These are phyloP conservation scores for Agelas oroides DNA, from an alignment of 37 sponge, comb jelly and placozoan genomes.

Conservation along the genomic window DNA sequence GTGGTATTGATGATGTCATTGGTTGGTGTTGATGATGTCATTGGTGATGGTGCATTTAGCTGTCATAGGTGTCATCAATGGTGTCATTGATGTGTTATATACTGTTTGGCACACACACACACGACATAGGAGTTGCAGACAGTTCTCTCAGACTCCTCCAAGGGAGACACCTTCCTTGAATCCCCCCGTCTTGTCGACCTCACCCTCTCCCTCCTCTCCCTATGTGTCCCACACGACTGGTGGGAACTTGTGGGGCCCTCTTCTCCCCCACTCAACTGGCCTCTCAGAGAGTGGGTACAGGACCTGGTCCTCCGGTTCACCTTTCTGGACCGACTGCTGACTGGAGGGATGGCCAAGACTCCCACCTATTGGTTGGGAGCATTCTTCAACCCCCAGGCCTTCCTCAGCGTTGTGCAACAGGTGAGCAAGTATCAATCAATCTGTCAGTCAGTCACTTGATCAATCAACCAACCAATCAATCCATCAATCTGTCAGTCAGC, in stretches of 20 bases:
- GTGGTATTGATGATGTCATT: no score
- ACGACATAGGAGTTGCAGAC: constrained; percentile 42
- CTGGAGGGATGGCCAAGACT: constrained; percentile 58
- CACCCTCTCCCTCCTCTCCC: constrained; percentile 49
- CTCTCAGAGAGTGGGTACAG: constrained; percentile 65
- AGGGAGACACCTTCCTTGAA: constrained; percentile 33
- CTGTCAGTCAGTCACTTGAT: not conserved
- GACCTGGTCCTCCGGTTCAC: constrained; percentile 52
- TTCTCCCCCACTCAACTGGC: constrained; percentile 56
- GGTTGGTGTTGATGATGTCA: no score
- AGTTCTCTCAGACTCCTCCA: not conserved
- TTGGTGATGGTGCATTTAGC: no score
- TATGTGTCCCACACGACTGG: constrained; percentile 58
- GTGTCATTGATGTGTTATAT: no score
- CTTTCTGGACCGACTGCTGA: constrained; percentile 67
- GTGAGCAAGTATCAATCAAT: not conserved
- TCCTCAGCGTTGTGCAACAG: constrained; percentile 76
- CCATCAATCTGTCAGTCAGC: no score
- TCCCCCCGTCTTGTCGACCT: constrained; percentile 43
- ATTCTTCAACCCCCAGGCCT: constrained; percentile 70
- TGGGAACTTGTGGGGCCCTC: constrained; percentile 40
- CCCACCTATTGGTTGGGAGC: constrained; percentile 84
- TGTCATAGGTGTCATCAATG: no score
- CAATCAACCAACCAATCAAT: no score
- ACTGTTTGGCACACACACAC: no score